phyloP scores from a whole-genome alignment of 2,113 vertebrate genomes.

The Muntiacus reevesi region DNA sequence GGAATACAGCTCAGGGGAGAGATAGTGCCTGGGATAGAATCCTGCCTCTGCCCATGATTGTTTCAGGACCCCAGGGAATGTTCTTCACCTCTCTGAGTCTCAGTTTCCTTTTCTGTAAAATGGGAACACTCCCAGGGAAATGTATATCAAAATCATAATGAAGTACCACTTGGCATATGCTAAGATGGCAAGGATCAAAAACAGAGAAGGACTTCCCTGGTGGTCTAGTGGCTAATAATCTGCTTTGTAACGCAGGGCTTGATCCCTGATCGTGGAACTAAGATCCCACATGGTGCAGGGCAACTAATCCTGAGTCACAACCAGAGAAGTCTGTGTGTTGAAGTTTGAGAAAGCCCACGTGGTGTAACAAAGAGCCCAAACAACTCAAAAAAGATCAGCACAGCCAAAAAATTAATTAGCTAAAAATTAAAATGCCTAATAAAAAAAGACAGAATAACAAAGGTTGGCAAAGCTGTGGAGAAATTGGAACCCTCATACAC shows the following conservation, averaged over 20 bases:
- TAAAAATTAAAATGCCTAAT: not conserved
- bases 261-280: not conserved
- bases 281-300: not conserved
- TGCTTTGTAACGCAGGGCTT: not conserved
- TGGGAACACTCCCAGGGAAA: not conserved
- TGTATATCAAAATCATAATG: not conserved
- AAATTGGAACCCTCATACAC: too few relatives aligned
- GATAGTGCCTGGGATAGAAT: not conserved
- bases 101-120: not conserved
- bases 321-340: not conserved
- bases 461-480: not conserved
- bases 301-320: not conserved
- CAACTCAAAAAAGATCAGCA: not conserved
- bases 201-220: not conserved
- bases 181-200: not conserved
- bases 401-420: not conserved
- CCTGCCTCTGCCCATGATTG: not conserved
- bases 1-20: not conserved
- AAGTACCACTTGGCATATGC: too few relatives aligned
- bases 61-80: not conserved
- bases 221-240: not conserved
- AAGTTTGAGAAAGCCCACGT: not conserved
- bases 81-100: not conserved
- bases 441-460: not conserved
- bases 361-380: not conserved